Conservation (phyloP, 2,888 invertebrate genomes). For the Epinotia demarniana region DNA sequence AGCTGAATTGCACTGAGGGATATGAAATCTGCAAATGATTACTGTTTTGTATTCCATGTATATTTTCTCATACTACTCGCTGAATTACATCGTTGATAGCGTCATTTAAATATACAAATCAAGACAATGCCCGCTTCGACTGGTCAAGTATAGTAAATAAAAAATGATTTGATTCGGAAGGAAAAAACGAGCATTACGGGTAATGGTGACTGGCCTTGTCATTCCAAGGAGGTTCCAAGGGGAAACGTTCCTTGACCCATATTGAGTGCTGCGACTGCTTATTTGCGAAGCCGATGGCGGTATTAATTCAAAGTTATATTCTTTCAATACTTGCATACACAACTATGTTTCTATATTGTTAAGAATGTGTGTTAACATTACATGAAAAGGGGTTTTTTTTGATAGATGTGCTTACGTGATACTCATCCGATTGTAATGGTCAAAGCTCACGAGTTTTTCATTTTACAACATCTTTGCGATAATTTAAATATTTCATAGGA, state of each 20-base stretch:
- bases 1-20: too few species aligned
- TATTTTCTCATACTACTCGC: not conserved
- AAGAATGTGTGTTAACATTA: too few species aligned
- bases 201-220: constrained; percentile 79
- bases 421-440: too few species aligned
- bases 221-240: constrained; percentile 81
- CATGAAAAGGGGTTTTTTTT: too few species aligned
- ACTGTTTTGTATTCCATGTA: not conserved
- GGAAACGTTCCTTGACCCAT: constrained; percentile 80
- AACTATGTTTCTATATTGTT: too few species aligned
- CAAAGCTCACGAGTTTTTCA: too few species aligned
- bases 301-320: constrained; percentile 9
- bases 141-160: constrained; percentile 80
- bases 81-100: not conserved
- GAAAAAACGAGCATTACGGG: constrained; percentile 68
- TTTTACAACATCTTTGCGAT: too few species aligned
- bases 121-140: constrained; percentile 47
- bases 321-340: too few species aligned
- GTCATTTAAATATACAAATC: constrained; percentile 15
- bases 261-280: constrained; percentile 57
- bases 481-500: too few species aligned
- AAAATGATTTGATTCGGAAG: constrained; percentile 80
- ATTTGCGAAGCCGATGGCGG: constrained; percentile 40
- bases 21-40: not conserved
- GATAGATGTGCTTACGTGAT: too few species aligned